Evolutionary conservation across 2,113 vertebrate species (phyloP).

Genomic region (Macrotus californicus): DNA sequence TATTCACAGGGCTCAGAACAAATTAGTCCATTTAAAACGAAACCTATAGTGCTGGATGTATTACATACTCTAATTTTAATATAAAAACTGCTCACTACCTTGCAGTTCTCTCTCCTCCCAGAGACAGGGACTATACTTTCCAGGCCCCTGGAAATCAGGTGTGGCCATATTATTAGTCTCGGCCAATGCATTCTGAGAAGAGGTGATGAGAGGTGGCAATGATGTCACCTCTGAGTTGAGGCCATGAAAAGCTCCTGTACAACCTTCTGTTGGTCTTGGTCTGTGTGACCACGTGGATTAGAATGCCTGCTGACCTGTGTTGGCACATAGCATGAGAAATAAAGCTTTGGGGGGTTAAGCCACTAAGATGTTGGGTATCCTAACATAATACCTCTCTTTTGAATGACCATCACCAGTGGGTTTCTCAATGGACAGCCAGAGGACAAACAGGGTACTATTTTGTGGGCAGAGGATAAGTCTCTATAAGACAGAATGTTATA

Average conservation of each 20-base stretch:
- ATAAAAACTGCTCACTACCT: background rate
- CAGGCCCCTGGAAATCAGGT: background rate
- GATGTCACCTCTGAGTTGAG: background rate
- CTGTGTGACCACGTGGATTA: background rate
- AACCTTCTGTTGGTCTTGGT: background rate
- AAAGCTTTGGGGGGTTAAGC: background rate
- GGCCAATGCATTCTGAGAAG: background rate
- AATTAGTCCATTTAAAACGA: background rate
- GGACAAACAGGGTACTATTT: background rate
- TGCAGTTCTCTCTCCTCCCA: background rate
- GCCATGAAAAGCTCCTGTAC: background rate
- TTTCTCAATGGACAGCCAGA: background rate
- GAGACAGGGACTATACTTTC: rapidly evolving
- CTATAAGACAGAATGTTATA: background rate
- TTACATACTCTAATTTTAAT: background rate
- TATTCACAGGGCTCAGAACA: background rate
- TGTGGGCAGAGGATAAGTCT: background rate
- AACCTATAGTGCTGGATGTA: background rate
- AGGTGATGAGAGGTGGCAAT: background rate
- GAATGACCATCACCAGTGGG: background rate
- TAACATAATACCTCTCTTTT: background rate
- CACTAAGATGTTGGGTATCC: background rate
- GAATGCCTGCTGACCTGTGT: background rate
- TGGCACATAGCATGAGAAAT: background rate
- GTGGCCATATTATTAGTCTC: background rate